Base-by-base conservation (phyloP, 2,888 invertebrate genomes). In the Baronia brevicornis region DNA sequence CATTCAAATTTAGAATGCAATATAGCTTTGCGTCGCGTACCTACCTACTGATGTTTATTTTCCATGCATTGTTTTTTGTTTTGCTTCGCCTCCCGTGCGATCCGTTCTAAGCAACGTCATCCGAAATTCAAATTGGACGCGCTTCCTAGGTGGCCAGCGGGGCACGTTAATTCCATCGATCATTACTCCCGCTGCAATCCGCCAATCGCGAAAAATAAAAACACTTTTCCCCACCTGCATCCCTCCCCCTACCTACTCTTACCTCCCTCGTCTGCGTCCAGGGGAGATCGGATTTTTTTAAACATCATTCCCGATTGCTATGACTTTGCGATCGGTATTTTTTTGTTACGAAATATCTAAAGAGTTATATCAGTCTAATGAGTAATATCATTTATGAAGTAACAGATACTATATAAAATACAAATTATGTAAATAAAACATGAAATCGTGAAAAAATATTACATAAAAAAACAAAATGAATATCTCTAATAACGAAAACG, bases 181-280 rank as follows among this genome's bases (percentile, higher is more conserved):
- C 82, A 80, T 82, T 80, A 78, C 80, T 73, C 66, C 60, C 64
- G 69, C 64, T 80, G 82, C 80, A 80, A 79, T 78, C 80, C 80
- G 72, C 79, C 82, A 80, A 79, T 80, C 78, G 75, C 59, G 75
- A 71, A 79, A 75, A 80, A 82, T 79, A 74, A 84, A 80, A 82
- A 80, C 77, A 79, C 48, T 58, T 66, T 57, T 67, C 53, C 60
- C 74, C 70, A 73, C 70, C 68, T 71, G 71, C 20, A 12, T 12
- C 65, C 66, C 62, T 53, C 51, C 60, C 56, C 47, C 46, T 51
- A 44, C 35, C 35, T 32, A 33, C 34, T 30, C 25, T 38, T 22
- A 28, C 53, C 48, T 49, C 51, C 52, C 49, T 51, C 53, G 55
- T 62, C 67, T 59, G 54, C 49, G 50, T 48, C 34, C 34, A 36